Evolutionary conservation across 2,113 vertebrate genomes (phyloP).

Genomic region (Machaerirhynchus nigripectus): DNA sequence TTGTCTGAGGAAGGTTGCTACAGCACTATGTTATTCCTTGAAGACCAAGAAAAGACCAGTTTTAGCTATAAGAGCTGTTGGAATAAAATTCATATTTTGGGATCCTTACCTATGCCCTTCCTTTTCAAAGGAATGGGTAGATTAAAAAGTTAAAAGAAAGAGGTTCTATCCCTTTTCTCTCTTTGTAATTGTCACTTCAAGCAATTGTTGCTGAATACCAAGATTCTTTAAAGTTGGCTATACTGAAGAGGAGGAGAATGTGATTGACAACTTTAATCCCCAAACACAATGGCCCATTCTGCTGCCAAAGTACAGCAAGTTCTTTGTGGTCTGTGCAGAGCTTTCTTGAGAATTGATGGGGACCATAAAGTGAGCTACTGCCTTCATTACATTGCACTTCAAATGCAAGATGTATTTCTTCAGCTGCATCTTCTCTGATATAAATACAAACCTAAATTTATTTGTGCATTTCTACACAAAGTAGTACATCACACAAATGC

Average conservation of each 20-base stretch:
- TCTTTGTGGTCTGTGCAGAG: neutral
- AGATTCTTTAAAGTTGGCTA: neutral
- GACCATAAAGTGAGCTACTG: neutral
- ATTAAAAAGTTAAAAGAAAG: conserved; percentile 5
- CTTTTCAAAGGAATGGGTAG: neutral
- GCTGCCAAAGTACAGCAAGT: neutral
- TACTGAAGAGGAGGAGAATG: neutral
- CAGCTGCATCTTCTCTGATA: neutral
- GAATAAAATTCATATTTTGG: neutral
- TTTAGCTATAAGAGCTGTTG: neutral
- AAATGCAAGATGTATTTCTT: conserved; percentile 17
- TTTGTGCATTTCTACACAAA: neutral
- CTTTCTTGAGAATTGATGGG: conserved; percentile 11
- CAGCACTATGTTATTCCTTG: neutral
- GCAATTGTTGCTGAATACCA: neutral
- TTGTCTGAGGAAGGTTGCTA: neutral
- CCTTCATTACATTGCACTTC: neutral
- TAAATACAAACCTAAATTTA: neutral
- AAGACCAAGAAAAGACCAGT: neutral
- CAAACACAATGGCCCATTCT: conserved; percentile 5
- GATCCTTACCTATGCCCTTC: neutral
- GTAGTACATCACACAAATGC: neutral
- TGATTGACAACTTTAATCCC: conserved; percentile 1
- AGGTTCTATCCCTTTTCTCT: neutral
- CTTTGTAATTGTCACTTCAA: conserved; percentile 9